Evolutionary conservation across 1,140 invertebrate genomes (phyloP), one percentile per base, ranked within the genome.

Genomic region (Drosophila dunni): DNA sequence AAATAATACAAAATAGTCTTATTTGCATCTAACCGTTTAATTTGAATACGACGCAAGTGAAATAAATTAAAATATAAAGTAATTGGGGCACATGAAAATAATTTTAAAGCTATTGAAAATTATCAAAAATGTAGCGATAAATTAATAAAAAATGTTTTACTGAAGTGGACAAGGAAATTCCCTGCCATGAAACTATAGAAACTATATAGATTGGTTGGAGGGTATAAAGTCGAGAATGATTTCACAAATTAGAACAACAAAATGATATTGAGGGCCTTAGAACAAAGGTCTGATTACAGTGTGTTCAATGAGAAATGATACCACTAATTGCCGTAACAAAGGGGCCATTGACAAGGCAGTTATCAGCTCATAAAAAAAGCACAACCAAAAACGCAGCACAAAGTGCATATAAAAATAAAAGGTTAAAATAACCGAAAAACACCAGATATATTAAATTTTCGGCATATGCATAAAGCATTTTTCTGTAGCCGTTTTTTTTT

Each of bases 11-110:
- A 7, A 48, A 48, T 10, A 11, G 2, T 9, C 33, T 20, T 24
- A 58, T 40, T 60, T 53, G 9, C 6, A 24, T 51, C 50, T n/a
- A 51, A 51, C 51, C 33, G 48, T 62, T 40, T 36, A 34, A 45
- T 44, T 69, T 44, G 3, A 67, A 42, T 58, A 10, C 13, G 33
- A 24, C 7, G n/a, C 2, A 50, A n/a, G 20, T 38, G 33, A 71
- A 36, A 5, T 15, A 38, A 38, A 56, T 13, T 15, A 20, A 46
- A 38, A 73, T 46, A 48, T 15, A 20, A 17, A 79, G 75, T 63
- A 85, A 79, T 85, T 72, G 71, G 44, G 40, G 56, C 75, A 61
- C 40, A 69, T 68, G 82, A 82, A 82, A 85, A 85, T 88, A 64
- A 82, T 75, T 67, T 85, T 56, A 11, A 11, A 38, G 42, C 50